Base-by-base conservation (phyloP, 2,797 vertebrate species). In the Enteromius mattozi region DNA sequence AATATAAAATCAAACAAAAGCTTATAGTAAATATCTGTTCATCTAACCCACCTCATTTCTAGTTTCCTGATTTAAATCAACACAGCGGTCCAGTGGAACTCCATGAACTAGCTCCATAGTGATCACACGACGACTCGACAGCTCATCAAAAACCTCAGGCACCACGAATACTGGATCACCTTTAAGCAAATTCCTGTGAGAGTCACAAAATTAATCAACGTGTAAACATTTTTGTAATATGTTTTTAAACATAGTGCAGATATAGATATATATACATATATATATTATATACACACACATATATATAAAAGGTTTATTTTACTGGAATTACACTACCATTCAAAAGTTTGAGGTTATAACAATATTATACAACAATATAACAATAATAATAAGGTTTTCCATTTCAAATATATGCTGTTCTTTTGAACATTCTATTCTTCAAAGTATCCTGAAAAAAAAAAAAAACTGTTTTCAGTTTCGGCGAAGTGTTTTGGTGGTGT, bases 71-170 rank as follows among this genome's bases (percentile, higher is more conserved):
- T 93, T 93, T 83, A 97, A 90, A 56, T 93, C 91, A 59, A 95
- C 92, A 49, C 97, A 97, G 78, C 92, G 86, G 88, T 98, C 97
- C 82, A 98, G 92, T 0, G 97, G 96, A 81, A 98, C 92, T 1
- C 97, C 97, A 1, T 94, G 92, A 0, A 96, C 94, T 86, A 98
- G 92, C 81, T 97, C 96, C 96, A 97, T 96, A 70, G 95, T 92
- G 42, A 98, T 88, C 21, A 98, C 95, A 10, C 94, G 94, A 2
- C 21, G 63, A 0, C 92, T 93, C 0, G 94, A 96, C 83, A 98
- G 91, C 79, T 96, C 96, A 16, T 95, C 92, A 0, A 97, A 91
- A 84, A 97, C 94, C n/a, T 93, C 92, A 0, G 97, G 97, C 17
- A 97, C 95, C 14, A 90, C 88, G 71, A 98, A 97, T 79, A 92